Base-by-base conservation (phyloP, 2,888 invertebrate genomes). In the Gisinianus flammeolus region DNA sequence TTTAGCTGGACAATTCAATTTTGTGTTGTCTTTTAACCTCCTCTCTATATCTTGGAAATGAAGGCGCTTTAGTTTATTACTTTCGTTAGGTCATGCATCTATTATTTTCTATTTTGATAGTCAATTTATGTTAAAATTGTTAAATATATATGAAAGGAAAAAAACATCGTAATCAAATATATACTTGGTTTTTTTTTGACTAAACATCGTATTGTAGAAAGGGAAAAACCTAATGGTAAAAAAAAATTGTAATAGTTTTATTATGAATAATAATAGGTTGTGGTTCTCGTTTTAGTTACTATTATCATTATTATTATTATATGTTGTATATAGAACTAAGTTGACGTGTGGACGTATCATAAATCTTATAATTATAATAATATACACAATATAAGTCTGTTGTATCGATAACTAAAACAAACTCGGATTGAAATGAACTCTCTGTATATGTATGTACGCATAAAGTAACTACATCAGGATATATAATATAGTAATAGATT, bases 181-280 rank as follows among this genome's bases (percentile, higher is more conserved):
- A n/a, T n/a, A n/a, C n/a, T n/a, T n/a, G n/a, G n/a, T 70, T 70
- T 44, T 54, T 26, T 28, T 54, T 26, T 70, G 70, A 54, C 33
- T 70, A 54, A 30, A 52, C 26, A 70, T 70, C 44, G 44, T 68
- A 31, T 68, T 35, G 68, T 70, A 52, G 28, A 22, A 69, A 69
- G n/a, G n/a, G n/a, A n/a, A n/a, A n/a, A n/a, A 12, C 44, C 10
- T 69, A 24, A 31, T 69, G 67, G 44, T 54, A n/a, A 54, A 4
- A n/a, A 19, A 54, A 70, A 54, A 22, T 70, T 70, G 70, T 70
- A 70, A 54, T 44, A 70, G 70, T 54, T 70, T 70, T 70, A 70
- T 44, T 70, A 28, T 26, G 35, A 54, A 35, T n/a, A n/a, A n/a
- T n/a, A n/a, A n/a, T 70, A 70, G 70, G 70, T 70, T 70, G 70